Evolutionary conservation across 2,888 invertebrate genomes (phyloP), one percentile per base, ranked within the genome.

Genomic region (Acleris literana): DNA sequence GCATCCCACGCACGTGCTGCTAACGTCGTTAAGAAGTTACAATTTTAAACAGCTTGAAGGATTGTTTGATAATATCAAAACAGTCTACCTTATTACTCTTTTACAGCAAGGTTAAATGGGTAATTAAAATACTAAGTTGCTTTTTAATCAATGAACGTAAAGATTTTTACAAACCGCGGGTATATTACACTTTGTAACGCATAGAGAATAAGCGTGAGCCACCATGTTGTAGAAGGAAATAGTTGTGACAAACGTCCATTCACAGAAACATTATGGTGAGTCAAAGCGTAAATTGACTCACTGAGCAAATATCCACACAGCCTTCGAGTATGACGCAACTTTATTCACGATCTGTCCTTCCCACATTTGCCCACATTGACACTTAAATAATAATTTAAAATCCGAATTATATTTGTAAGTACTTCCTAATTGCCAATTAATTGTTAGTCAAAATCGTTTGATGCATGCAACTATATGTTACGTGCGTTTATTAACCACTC

Each of bases 211-310:
- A 39, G 39, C 4, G 11, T 39, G 11, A 13, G 39, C 39, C 39
- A 39, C 3, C 13, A 39, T 39, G 33, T 39, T 11, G 3, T 39
- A 13, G 39, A 11, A 60, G n/a, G 5, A 17, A 55, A 20, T 56
- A 55, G 54, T 49, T 20, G 57, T 66, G 66, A 62, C 61, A 66
- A 61, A 66, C 33, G 66, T 72, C 80, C 78, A 80, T 87, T 85
- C 85, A 84, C 80, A 73, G 84, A 84, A 84, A 74, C 70, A 71
- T n/a, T 75, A 76, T 73, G 65, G 78, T 87, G 87, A 87, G 71
- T 86, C 86, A 84, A 83, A 69, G 69, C 68, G 64, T 48, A 68
- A 75, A 80, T 80, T 86, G 86, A 86, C 76, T 86, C 86, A 87
- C 70, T 70, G 65, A 62, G 69, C 62, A 75, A 73, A 70, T 69